A percentile compares a stretch with the other conserved stretches of the same genome.
Evolutionary conservation across 64 coral and sea anemone genomes (phyloP).

Genomic region (Stichodactyla mertensii): DNA sequence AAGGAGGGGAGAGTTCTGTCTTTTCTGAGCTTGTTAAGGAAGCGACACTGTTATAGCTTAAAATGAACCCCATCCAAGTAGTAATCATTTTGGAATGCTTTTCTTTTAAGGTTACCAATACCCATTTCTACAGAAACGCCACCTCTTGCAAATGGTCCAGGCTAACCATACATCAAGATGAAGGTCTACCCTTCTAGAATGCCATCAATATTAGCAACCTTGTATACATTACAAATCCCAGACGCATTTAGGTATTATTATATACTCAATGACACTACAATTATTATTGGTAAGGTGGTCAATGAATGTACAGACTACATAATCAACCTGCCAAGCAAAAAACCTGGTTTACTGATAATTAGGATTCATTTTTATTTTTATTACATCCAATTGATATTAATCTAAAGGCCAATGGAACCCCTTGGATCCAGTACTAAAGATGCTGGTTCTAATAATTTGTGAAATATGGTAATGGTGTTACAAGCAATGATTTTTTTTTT

Average conservation of each 20-base stretch:
- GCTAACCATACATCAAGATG: not conserved
- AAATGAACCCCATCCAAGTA: not conserved
- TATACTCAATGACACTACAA: not conserved
- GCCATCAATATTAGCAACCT: not conserved
- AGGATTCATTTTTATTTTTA: conserved; percentile 12
- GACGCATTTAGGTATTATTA: conserved; percentile 7
- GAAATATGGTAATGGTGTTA: not conserved
- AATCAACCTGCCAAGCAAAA: not conserved
- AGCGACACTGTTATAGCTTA: no score
- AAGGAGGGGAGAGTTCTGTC: no score
- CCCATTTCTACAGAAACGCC: not conserved
- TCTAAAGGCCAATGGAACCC: not conserved
- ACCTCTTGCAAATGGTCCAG: conserved; percentile 14
- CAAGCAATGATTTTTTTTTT: not conserved
- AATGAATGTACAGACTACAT: not conserved
- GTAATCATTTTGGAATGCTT: not conserved
- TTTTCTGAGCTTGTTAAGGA: no score
- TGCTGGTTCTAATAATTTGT: not conserved
- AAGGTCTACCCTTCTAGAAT: not conserved
- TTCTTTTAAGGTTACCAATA: not conserved
- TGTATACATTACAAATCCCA: conserved; percentile 11
- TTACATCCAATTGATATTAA: not conserved
- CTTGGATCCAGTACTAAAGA: not conserved
- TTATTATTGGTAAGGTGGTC: not conserved
- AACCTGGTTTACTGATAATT: not conserved